These are phyloP conservation scores for Scytalopus superciliaris DNA, from an alignment of 2,113 vertebrate genomes.

Conservation along the genomic window DNA sequence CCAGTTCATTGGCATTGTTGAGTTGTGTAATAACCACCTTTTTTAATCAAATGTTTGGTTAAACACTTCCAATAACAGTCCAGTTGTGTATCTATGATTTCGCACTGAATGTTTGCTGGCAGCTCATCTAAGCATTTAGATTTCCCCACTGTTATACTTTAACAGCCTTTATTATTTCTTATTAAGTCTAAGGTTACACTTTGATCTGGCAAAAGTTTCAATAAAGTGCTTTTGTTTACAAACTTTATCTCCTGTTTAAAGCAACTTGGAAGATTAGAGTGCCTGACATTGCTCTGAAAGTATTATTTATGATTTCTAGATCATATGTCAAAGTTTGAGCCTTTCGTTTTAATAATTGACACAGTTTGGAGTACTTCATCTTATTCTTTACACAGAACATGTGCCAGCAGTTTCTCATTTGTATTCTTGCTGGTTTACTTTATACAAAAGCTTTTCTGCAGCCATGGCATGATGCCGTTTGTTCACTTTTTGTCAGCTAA, in stretches of 20 bases:
- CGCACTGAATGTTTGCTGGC: not conserved
- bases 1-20: not conserved
- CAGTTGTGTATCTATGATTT: not conserved
- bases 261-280: constrained; percentile 32
- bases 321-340: constrained; percentile 50
- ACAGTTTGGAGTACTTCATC: constrained; percentile 36
- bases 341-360: constrained; percentile 58
- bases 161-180: constrained; percentile 43
- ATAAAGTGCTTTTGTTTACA: constrained; percentile 55
- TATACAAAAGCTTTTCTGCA: constrained; percentile 43
- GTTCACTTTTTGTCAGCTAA: constrained; percentile 56
- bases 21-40: not conserved
- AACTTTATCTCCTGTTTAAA: constrained; percentile 54
- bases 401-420: constrained; percentile 48
- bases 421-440: constrained; percentile 48
- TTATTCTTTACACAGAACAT: constrained; percentile 28
- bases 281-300: constrained; percentile 45
- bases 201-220: constrained; percentile 60
- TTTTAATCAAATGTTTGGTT: not conserved
- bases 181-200: constrained; percentile 45
- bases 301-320: constrained; percentile 53
- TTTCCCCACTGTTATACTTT: not conserved
- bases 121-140: not conserved
- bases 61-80: not conserved
- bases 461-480: not conserved